phyloP scores from a whole-genome alignment of 2,888 invertebrate genomes.

The Leucophenga montana region DNA sequence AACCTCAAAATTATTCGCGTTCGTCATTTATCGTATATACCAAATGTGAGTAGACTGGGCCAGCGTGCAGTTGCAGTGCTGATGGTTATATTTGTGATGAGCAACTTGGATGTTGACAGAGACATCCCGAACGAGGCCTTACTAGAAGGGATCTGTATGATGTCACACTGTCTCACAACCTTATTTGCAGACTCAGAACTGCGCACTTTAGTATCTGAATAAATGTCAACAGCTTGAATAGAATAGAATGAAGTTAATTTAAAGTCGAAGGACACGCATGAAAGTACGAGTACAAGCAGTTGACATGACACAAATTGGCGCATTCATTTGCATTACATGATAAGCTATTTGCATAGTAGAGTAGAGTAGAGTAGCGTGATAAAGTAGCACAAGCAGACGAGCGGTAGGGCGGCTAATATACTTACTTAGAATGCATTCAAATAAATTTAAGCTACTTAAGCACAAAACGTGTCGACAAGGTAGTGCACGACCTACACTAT shows the following conservation, averaged over 20 bases:
- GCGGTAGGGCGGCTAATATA: not conserved
- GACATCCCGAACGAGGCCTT: too few species aligned
- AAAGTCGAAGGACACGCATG: not conserved
- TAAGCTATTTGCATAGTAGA: constrained; percentile 56
- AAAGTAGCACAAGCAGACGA: constrained; percentile 33
- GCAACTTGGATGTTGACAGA: too few species aligned
- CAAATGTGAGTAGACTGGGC: too few species aligned
- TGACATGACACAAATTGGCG: constrained; percentile 53
- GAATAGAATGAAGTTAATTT: not conserved
- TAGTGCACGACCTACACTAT: not conserved
- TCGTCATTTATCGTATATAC: too few species aligned
- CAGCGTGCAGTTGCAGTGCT: too few species aligned
- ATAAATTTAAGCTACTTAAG: constrained; percentile 60
- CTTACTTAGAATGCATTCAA: constrained; percentile 41
- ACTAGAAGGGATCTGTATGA: too few species aligned
- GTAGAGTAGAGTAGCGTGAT: too few species aligned
- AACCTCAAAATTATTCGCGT: too few species aligned
- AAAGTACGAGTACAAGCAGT: not conserved
- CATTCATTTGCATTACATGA: constrained; percentile 65
- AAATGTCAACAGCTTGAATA: not conserved
- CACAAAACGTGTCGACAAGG: constrained; percentile 60
- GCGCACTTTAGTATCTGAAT: too few species aligned
- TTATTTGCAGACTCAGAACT: too few species aligned
- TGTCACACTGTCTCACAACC: too few species aligned
- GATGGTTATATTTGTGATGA: too few species aligned